A percentile compares a stretch with the other conserved stretches of the same genome.
These are phyloP conservation scores for Choristoneura fumiferana DNA, from an alignment of 1,140 invertebrate species.

Conservation along the genomic window DNA sequence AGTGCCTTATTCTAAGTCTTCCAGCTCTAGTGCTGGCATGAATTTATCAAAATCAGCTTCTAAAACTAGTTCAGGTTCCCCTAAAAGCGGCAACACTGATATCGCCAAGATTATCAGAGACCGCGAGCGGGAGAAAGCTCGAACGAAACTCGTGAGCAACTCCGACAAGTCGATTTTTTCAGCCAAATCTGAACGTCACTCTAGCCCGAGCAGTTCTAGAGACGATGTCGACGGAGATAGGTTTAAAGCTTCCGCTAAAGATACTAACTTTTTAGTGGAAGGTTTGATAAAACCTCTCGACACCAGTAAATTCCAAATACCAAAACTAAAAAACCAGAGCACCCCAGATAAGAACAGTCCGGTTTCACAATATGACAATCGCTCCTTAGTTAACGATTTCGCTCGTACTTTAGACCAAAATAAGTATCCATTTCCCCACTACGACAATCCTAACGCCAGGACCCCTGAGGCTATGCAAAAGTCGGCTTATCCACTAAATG, in stretches of 20 bases:
- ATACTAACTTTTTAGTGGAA: conserved; percentile 82
- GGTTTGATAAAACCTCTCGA: conserved; percentile 88
- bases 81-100: conserved; percentile 72
- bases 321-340: conserved; percentile 82
- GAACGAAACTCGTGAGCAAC: conserved; percentile 74
- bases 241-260: conserved; percentile 77
- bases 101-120: conserved; percentile 71
- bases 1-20: conserved; percentile 79
- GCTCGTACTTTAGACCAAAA: conserved; percentile 56
- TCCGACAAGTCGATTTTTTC: conserved; percentile 83
- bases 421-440: conserved; percentile 67
- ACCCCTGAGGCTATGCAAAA: conserved; percentile 58
- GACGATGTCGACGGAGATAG: conserved; percentile 82
- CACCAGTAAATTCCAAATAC: conserved; percentile 90
- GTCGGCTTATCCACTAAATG: conserved; percentile 62
- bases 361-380: conserved; percentile 62
- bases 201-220: conserved; percentile 80
- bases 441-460: conserved; percentile 54
- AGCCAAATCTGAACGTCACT: conserved; percentile 82
- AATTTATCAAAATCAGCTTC: conserved; percentile 77
- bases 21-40: conserved; percentile 77
- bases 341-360: conserved; percentile 68
- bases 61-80: conserved; percentile 73
- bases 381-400: conserved; percentile 70
- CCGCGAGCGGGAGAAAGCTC: conserved; percentile 66